Base-by-base conservation (phyloP, 1,140 invertebrate genomes). In the Drosophila prosaltans region DNA sequence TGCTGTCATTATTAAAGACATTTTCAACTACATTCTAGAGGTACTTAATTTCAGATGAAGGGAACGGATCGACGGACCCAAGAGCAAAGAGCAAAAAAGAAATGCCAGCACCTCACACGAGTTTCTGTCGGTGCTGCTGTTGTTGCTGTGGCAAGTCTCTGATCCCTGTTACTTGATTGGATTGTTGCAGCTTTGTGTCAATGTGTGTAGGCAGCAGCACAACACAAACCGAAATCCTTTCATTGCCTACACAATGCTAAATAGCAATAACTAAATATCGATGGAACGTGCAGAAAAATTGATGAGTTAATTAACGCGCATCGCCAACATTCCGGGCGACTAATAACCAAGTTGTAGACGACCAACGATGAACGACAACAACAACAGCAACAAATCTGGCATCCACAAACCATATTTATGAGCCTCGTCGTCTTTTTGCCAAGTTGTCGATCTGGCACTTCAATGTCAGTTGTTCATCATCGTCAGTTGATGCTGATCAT, bases 1-100 rank as follows among this genome's bases (percentile, higher is more conserved):
- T 91, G 83, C 88, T 91, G 88, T 91, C 88, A 91, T 91, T 91
- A 91, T 91, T 91, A 91, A 91, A 91, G 83, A 91, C 88, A 91
- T 91, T 91, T 88, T 91, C 88, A 84, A 91, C 83, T 90, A 90
- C 85, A 90, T 90, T 90, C 81, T 90, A 90, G 85, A 75, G 85
- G 84, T 89, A 89, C 84, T 89, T 89, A 89, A 90, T 89, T 89
- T 89, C 71, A 81, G 71, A 78, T 67, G 71, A 78, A 69, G 40
- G 28, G 57, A 59, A 16, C n/a, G 43, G 69, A 57, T 41, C 66
- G 39, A 16, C n/a, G 43, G 69, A 57, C 55, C 66, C 11, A 55
- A 55, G 69, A 54, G 41, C 66, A n/a, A 55, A 32, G 65, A 26
- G 11, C 11, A 21, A 26, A 58, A 21, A 26, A 58, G 28, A 59